Percentiles rank a stretch among this genome's conserved stretches.
Evolutionary conservation across 1,140 invertebrate species (phyloP).

Genomic region (Aphidius ervi): DNA sequence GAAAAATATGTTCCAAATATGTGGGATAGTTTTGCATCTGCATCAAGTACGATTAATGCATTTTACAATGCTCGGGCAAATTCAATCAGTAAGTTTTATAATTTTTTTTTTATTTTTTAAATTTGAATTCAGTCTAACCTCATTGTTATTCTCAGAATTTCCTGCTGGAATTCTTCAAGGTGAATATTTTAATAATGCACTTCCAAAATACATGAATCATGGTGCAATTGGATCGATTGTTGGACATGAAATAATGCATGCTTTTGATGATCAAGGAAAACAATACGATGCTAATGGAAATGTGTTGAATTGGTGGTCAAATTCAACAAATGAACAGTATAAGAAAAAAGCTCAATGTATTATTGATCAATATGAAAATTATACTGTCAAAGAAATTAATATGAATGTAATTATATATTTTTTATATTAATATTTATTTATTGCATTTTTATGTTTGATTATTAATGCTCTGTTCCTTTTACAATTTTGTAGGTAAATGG

Average conservation of each 20-base stretch:
- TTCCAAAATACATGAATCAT: constrained; percentile 70
- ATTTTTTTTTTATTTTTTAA: too few relatives aligned
- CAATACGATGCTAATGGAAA: constrained; percentile 67
- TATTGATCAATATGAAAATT: constrained; percentile 67
- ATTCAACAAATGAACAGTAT: constrained; percentile 57
- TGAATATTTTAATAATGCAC: too few relatives aligned
- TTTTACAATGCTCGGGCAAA: constrained; percentile 31
- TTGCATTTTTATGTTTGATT: neutral
- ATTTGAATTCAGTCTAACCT: neutral
- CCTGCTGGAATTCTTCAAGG: too few relatives aligned
- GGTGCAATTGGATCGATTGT: constrained; percentile 70
- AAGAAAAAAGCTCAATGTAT: constrained; percentile 62
- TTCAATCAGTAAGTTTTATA: too few relatives aligned
- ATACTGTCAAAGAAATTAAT: constrained; percentile 56
- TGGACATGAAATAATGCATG: constrained; percentile 59
- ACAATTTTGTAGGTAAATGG: constrained; percentile 66
- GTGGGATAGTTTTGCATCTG: too few relatives aligned
- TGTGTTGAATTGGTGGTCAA: constrained; percentile 64
- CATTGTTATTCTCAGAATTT: too few relatives aligned
- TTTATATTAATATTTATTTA: neutral
- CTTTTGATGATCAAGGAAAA: constrained; percentile 62
- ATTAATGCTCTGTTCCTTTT: neutral
- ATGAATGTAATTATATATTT: constrained; percentile 52
- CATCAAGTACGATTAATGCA: too few relatives aligned
- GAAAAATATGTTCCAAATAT: too few relatives aligned